Evolutionary conservation across 2,797 vertebrate species (phyloP), one percentile per base, ranked within the genome.

Genomic region (Sardinella longiceps): DNA sequence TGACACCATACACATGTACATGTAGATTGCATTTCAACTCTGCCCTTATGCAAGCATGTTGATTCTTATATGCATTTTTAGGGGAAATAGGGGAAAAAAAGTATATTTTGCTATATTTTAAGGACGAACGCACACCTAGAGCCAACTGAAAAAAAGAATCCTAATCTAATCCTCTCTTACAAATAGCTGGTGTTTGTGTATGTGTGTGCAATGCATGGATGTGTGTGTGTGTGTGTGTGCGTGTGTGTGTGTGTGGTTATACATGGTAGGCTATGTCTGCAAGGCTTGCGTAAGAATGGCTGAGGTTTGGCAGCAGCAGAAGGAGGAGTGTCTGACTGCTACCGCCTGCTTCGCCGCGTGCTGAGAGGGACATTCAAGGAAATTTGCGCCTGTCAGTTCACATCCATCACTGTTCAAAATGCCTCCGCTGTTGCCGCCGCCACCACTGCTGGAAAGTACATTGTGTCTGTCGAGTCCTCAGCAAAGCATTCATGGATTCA

Each of bases 341-440:
- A 37, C 70, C 14, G 30, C 66, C 66, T 74, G 66, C 33, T 77
- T 77, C 2, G 70, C 70, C 70, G 43, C 18, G 33, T 43, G 70
- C 70, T 77, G 70, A 43, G 70, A 77, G 70, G 70, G 70, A 77
- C 70, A 77, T 77, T 77, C 70, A 77, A 77, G 70, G 70, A 77
- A 77, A 77, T 77, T 77, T 77, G 70, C 70, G 18, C 33, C 70
- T 77, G 70, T 77, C 70, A 77, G 70, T 20, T 77, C 18, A 2
- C 18, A 77, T 77, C 70, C 5, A 7, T 77, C 70, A 77, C 15
- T 43, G 70, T 77, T 77, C 6, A 37, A 77, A 77, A 23, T 43
- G 33, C 37, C 70, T 43, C 33, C 18, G 70, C n/a, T n/a, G n/a
- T n/a, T n/a, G n/a, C n/a, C 14, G 33, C 33, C 33, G 33, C 30